Percentiles rank a stretch among this genome's conserved stretches.
These are phyloP conservation scores for Trichonephila clavipes DNA, from an alignment of 1,140 invertebrate species.

Conservation along the genomic window DNA sequence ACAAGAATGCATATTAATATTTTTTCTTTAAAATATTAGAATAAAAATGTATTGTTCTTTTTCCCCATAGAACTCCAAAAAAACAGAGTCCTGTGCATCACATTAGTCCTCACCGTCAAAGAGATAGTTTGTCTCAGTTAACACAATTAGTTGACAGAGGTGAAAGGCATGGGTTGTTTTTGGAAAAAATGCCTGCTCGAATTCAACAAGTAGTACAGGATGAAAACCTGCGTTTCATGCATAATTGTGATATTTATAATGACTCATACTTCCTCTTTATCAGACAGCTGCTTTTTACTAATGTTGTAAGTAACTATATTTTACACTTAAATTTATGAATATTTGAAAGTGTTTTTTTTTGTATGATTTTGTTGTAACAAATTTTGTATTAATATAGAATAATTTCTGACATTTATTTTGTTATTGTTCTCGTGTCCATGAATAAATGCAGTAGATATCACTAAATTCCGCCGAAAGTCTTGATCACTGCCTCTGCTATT, in stretches of 20 bases:
- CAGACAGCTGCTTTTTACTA: slow-evolving; percentile 81
- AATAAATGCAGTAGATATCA: too few species aligned
- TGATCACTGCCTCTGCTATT: too few species aligned
- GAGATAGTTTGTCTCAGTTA: slow-evolving; percentile 82
- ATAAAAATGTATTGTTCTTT: not conserved
- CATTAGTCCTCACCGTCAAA: slow-evolving; percentile 43
- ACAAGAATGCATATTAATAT: too few species aligned
- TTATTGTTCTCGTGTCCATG: too few species aligned
- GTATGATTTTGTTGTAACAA: not conserved
- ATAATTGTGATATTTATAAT: slow-evolving; percentile 83
- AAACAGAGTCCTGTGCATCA: slow-evolving; percentile 34
- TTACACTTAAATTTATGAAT: not conserved
- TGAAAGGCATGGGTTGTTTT: slow-evolving; percentile 82
- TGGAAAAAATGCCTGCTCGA: slow-evolving; percentile 82
- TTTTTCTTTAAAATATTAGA: too few species aligned
- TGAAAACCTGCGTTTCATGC: slow-evolving; percentile 83
- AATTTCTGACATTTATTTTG: too few species aligned
- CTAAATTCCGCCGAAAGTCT: too few species aligned
- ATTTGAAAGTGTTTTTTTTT: not conserved
- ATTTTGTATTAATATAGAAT: not conserved
- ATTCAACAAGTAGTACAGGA: slow-evolving; percentile 82
- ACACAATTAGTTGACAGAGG: slow-evolving; percentile 83
- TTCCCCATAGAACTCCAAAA: slow-evolving; percentile 53
- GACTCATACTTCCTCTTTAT: slow-evolving; percentile 84
- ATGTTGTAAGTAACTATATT: slow-evolving; percentile 76